Base-by-base conservation (phyloP, 1,140 invertebrate genomes). In the Neodiprion fabricii region DNA sequence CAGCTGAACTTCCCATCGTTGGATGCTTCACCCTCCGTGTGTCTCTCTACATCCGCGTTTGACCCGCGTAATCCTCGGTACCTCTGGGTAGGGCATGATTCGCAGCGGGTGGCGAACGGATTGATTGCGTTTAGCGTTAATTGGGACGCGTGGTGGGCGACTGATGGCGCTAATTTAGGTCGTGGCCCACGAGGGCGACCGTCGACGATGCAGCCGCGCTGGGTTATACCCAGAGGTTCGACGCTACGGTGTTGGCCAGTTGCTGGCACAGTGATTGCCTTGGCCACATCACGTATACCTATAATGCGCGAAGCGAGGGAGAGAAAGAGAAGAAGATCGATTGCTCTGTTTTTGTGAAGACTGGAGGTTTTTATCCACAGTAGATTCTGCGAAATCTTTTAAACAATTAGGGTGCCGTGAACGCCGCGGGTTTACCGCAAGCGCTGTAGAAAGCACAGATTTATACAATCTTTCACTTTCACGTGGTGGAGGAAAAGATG, bases 91-190 rank as follows among this genome's bases (percentile, higher is more conserved):
- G 28, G 28, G n/a, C 11, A 5, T 61, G n/a, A 61, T 61, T 61
- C 53, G 53, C 53, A 14, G 53, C 11, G 11, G n/a, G n/a, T 17
- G 53, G 53, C 9, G 11, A 12, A 61, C 53, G 53, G 53, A 61
- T 61, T 61, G 53, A 61, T 61, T 17, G 53, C 11, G 53, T 1
- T 61, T 61, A 61, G 11, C 53, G 53, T 61, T 61, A 61, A 61
- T 61, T 61, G n/a, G 53, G 53, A 12, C 53, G 53, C 53, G 53
- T 61, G 53, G 53, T 61, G 53, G 53, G 53, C 53, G 53, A 14
- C 7, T 12, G n/a, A 61, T 17, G 53, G 53, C 9, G 53, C 11
- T 17, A 61, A 61, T 61, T 61, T 61, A 61, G 53, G 53, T 61
- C 53, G 53, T 12, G n/a, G n/a, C 53, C 53, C 53, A 61, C 5